Evolutionary conservation across 30 jellyfish, hydroid and myxozoan genomes (phyloP).

Genomic region (Clytia hemisphaerica): DNA sequence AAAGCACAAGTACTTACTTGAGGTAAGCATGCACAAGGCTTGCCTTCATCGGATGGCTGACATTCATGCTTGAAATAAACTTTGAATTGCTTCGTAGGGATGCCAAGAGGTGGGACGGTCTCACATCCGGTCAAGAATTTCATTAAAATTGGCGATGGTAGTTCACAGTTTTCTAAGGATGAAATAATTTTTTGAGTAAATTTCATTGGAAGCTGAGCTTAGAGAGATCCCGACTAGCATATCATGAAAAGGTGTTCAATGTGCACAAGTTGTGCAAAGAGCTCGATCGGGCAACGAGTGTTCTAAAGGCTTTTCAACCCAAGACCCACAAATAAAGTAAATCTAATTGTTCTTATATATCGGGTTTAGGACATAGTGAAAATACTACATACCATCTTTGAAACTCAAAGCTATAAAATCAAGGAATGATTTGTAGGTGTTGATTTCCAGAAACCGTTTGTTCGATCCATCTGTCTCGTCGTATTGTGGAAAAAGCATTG

Average conservation of each 20-base stretch:
- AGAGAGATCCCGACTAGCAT: too few relatives aligned
- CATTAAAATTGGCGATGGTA: background rate
- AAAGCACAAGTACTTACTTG: slow-evolving; percentile 2
- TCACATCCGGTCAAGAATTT: slow-evolving; percentile 3
- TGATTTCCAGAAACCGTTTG: background rate
- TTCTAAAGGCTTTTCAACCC: too few relatives aligned
- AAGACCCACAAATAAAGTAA: too few relatives aligned
- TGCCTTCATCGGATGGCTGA: slow-evolving; percentile 4
- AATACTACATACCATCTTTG: slow-evolving; percentile 2
- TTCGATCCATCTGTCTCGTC: background rate
- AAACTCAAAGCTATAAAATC: slow-evolving; percentile 1
- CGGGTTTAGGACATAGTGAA: too few relatives aligned
- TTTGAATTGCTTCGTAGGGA: background rate
- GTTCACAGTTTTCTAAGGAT: too few relatives aligned
- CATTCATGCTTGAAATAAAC: slow-evolving; percentile 15
- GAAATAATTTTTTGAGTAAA: too few relatives aligned
- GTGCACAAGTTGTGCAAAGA: too few relatives aligned
- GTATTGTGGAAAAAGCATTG: background rate
- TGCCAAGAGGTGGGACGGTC: slow-evolving; percentile 4
- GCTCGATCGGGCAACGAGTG: too few relatives aligned
- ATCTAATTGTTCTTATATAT: too few relatives aligned
- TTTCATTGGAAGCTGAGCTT: too few relatives aligned
- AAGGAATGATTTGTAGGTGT: background rate
- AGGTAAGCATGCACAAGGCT: background rate
- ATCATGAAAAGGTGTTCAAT: too few relatives aligned